Evolutionary conservation across 2,797 vertebrate species (phyloP), one percentile per base, ranked within the genome.

Genomic region (Antrozous pallidus): DNA sequence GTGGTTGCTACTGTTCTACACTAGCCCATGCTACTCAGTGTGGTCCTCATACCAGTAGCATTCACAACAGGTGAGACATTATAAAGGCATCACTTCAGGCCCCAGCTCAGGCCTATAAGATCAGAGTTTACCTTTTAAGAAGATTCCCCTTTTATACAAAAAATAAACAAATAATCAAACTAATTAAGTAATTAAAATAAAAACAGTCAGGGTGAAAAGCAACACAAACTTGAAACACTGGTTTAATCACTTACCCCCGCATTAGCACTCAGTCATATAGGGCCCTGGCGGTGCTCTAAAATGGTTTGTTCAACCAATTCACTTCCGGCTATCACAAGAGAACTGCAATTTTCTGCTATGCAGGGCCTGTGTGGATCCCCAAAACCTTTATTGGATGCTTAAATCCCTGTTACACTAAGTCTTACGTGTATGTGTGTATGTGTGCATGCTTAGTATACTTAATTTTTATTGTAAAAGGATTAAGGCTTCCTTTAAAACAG

Each of bases 401-500:
- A 89, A 90, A 31, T 74, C 6, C 12, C 61, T 83, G 31, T 87
- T 63, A 51, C 63, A 49, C 36, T 69, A 51, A 88, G 51, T 63
- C 79, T 84, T 61, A 33, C 17, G 17, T 33, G 4, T 49, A 26
- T 58, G n/a, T 36, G 38, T 26, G 3, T 49, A 16, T 24, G 13
- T 22, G 16, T 20, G 13, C 18, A n/a, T 45, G 13, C 65, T 90
- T 81, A 91, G 81, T 78, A 47, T 38, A 71, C 38, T 58, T n/a
- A 49, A 33, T 63, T 93, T 94, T 81, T 71, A 80, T 93, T 92
- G 63, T 40, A 83, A 85, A 94, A 96, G 10, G 16, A 80, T 85
- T 86, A 81, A 78, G 36, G 6, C 12, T 82, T 51, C 47, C 40
- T 88, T 94, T 90, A 90, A 90, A 90, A 61, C 31, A 80, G 18